Evolutionary conservation across 2,113 vertebrate genomes (phyloP), one percentile per base, ranked within the genome.

Genomic region (Limanda limanda): DNA sequence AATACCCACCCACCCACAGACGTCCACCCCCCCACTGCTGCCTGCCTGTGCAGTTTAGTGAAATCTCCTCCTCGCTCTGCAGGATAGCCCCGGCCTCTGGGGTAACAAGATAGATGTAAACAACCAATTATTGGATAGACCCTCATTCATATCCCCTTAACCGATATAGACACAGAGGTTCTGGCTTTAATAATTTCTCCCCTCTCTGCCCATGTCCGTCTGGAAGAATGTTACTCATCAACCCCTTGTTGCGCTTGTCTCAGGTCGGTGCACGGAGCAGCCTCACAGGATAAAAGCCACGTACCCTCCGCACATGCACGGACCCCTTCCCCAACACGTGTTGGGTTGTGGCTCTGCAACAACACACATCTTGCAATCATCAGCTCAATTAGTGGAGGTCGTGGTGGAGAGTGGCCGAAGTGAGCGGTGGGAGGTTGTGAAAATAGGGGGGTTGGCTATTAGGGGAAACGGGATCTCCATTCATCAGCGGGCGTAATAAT

Each of bases 351-450:
- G 64, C 74, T 62, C 11, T 74, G 74, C 73, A 85, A 68, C 83
- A 71, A 85, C 82, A 87, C 90, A 96, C 96, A 97, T 96, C 95
- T 96, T 97, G 96, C 93, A 97, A 92, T 96, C 95, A 97, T 97
- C 96, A 97, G 93, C 66, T 94, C 94, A 96, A 96, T 97, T 96
- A 96, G 95, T 91, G 89, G 92, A 95, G 96, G 95, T 96, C 95
- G 94, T 88, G 92, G 94, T 91, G 94, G 92, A 95, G 93, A 94
- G 94, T 94, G 94, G 95, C 93, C 84, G 92, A 83, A 94, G 95
- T 95, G 94, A 96, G 95, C 94, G 85, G 92, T 89, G 93, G 95
- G 95, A 96, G 96, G 95, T 93, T 96, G 95, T 95, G 95, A 96
- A 96, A 96, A 97, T 93, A 96, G 88, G 91, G 93, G 59, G 93